phyloP scores from a whole-genome alignment of 2,797 vertebrate genomes.

The Poecilia velifera region DNA sequence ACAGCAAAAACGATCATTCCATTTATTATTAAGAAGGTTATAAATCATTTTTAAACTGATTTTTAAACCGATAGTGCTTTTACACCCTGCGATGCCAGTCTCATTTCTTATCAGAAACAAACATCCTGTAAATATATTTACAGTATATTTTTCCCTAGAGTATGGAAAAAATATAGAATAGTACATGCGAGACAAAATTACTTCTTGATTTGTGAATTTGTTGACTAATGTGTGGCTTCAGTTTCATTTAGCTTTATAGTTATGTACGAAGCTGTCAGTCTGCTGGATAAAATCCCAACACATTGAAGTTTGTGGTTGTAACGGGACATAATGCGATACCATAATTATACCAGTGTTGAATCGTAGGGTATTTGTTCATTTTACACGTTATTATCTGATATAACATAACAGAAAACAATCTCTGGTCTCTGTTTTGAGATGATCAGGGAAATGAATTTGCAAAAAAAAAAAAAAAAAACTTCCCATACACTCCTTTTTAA shows the following conservation, averaged over 20 bases:
- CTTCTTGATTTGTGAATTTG: not conserved
- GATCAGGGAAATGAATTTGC: not conserved
- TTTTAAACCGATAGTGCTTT: too few relatives aligned
- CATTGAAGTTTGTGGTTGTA: not conserved
- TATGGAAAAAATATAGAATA: not conserved
- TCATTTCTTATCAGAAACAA: not conserved
- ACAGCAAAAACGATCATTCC: not conserved
- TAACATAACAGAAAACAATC: too few relatives aligned
- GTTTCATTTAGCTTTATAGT: not conserved
- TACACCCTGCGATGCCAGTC: not conserved
- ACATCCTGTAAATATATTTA: not conserved
- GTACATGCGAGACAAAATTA: not conserved
- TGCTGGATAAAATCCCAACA: not conserved
- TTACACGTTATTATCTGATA: not conserved
- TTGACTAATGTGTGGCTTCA: not conserved
- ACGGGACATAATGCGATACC: not conserved
- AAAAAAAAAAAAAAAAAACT: not conserved
- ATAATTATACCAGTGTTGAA: not conserved
- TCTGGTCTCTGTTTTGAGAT: not conserved
- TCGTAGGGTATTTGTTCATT: not conserved
- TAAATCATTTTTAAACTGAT: not conserved
- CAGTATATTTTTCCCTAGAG: not conserved
- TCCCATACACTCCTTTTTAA: conserved; percentile 5
- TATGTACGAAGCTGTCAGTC: not conserved
- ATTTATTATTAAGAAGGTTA: not conserved